Evolutionary conservation across 2,888 invertebrate genomes (phyloP).

Genomic region (Strigamia maritima): DNA sequence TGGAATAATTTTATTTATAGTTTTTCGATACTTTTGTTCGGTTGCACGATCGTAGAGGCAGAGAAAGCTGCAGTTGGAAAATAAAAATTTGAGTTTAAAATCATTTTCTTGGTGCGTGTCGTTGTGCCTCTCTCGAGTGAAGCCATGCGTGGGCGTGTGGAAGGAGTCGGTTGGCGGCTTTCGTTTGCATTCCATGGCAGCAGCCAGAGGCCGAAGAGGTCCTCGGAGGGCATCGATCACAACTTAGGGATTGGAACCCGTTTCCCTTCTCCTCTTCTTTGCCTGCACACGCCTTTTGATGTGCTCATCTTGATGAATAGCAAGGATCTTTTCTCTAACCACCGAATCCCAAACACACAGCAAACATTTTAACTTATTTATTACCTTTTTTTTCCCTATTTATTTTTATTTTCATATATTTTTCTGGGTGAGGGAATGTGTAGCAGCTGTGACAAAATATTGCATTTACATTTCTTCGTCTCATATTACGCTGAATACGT

Average conservation of each 20-base stretch:
- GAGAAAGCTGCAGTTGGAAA: conserved; percentile 26
- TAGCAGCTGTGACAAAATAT: neutral
- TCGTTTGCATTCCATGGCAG: conserved; percentile 30
- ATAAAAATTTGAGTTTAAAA: conserved; percentile 34
- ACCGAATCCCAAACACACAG: conserved; percentile 22
- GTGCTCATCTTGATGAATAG: conserved; percentile 25
- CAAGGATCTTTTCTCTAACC: conserved; percentile 22
- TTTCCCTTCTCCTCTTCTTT: conserved; percentile 3
- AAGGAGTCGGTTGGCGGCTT: conserved; percentile 32
- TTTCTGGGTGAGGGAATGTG: neutral
- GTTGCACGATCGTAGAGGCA: conserved; percentile 9
- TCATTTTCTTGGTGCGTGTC: conserved; percentile 34
- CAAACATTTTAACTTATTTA: conserved; percentile 12
- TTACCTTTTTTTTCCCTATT: neutral
- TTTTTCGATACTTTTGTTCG: conserved; percentile 33
- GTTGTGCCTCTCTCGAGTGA: conserved; percentile 32
- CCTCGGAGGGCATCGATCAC: conserved; percentile 30
- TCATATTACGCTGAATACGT: neutral
- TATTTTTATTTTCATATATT: neutral
- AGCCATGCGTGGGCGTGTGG: conserved; percentile 34
- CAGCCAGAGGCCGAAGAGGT: conserved; percentile 27
- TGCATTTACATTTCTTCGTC: neutral
- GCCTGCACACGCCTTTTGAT: conserved; percentile 30
- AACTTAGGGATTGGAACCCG: conserved; percentile 27
- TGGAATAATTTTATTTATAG: conserved; percentile 32